phyloP scores from a whole-genome alignment of 1,140 invertebrate species.

The Brachionus rubens region DNA sequence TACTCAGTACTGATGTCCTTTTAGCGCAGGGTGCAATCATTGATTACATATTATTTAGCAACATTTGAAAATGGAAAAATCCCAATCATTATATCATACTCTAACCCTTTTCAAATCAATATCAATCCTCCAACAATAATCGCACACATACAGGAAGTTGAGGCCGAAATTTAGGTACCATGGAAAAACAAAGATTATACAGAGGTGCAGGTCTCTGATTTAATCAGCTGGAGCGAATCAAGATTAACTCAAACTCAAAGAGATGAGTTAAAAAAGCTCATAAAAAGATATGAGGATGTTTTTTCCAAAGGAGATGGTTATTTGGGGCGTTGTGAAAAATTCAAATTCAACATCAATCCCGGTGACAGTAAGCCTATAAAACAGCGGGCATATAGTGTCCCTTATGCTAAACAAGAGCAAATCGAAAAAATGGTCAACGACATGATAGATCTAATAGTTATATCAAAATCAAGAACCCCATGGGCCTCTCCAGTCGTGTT shows the following conservation, averaged over 20 bases:
- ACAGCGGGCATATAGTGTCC: neutral
- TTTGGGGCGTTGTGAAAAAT: neutral
- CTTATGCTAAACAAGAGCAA: neutral
- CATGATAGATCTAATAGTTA: neutral
- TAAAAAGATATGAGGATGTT: neutral
- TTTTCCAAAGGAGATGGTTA: conserved; percentile 1
- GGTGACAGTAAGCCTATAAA: neutral
- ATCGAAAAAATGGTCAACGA: neutral
- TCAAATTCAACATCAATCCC: too few species aligned
- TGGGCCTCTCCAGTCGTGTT: conserved; percentile 50
- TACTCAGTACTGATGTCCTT: too few species aligned
- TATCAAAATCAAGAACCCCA: conserved; percentile 13
- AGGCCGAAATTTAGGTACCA: too few species aligned
- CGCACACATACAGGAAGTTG: too few species aligned
- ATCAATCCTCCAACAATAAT: too few species aligned
- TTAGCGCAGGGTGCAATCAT: too few species aligned
- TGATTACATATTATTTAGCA: too few species aligned
- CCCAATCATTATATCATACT: too few species aligned
- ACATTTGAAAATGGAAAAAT: too few species aligned
- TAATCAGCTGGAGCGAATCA: neutral
- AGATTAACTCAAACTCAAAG: neutral
- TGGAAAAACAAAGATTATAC: too few species aligned
- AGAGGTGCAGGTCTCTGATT: too few species aligned
- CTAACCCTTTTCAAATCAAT: too few species aligned
- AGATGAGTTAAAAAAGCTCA: neutral